phyloP scores from a whole-genome alignment of 1,140 invertebrate genomes.

The Drosophila tani region DNA sequence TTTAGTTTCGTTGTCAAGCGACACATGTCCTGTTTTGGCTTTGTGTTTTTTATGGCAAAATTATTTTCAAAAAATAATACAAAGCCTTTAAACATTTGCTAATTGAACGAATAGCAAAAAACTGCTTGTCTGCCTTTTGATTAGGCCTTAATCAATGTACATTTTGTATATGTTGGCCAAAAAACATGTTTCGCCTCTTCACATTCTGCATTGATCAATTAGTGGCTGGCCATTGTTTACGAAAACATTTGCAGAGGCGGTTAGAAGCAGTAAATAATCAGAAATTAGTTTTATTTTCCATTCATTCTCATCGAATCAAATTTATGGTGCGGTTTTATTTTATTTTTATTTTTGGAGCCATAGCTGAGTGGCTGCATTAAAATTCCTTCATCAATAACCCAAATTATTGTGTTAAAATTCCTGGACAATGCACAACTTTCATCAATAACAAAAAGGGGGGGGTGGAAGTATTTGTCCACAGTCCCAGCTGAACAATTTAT shows the following conservation, averaged over 20 bases:
- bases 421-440: slow-evolving; percentile 1
- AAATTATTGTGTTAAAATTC: slow-evolving; percentile 27
- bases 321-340: not conserved
- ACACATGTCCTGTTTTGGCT: not conserved
- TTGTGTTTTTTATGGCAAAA: not conserved
- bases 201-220: slow-evolving; percentile 19
- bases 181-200: not conserved
- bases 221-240: slow-evolving; percentile 16
- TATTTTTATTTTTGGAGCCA: not conserved
- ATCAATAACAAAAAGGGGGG: slow-evolving; percentile 1
- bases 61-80: too few species aligned
- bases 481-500: slow-evolving; percentile 1
- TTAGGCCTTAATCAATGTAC: slow-evolving; percentile 2
- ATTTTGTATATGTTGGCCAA: too few species aligned
- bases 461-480: slow-evolving; percentile 13
- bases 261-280: slow-evolving; percentile 1
- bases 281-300: slow-evolving; percentile 28
- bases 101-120: not conserved
- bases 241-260: slow-evolving; percentile 16
- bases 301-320: slow-evolving; percentile 12
- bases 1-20: not conserved
- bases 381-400: slow-evolving; percentile 16
- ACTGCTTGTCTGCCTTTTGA: not conserved
- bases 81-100: too few species aligned
- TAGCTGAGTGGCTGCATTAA: slow-evolving; percentile 7